These are phyloP conservation scores for Plagodis pulveraria DNA, from an alignment of 2,888 invertebrate genomes.

Conservation along the genomic window DNA sequence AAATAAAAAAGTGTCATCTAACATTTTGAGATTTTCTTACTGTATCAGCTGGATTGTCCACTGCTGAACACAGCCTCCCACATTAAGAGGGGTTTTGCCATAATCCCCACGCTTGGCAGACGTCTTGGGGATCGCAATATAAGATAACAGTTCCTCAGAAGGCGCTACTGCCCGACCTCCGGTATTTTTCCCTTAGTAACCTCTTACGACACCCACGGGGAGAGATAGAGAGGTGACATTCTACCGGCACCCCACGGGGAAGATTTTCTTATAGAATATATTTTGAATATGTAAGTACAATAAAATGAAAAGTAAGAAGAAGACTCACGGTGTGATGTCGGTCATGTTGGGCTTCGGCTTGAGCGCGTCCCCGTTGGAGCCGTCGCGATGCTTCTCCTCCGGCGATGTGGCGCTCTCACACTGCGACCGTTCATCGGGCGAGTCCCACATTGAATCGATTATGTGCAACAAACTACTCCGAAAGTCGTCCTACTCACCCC, in stretches of 20 bases:
- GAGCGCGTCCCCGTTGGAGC: constrained; percentile 69
- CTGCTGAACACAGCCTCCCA: no score
- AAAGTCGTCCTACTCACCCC: constrained; percentile 82
- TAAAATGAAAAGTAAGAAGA: constrained; percentile 1
- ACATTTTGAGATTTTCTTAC: no score
- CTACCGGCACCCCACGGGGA: no score
- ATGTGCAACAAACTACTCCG: constrained; percentile 86
- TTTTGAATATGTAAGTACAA: not conserved
- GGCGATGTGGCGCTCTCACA: constrained; percentile 73
- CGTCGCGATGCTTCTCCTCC: constrained; percentile 68
- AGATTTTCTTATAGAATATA: not conserved
- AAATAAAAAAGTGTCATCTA: not conserved
- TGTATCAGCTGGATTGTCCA: no score
- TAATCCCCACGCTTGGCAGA: no score
- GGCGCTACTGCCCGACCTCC: no score
- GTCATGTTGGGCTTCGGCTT: constrained; percentile 81
- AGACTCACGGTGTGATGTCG: constrained; percentile 87
- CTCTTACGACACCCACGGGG: no score
- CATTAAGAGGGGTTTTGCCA: no score
- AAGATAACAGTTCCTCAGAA: no score
- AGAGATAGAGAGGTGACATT: no score
- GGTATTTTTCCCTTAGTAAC: no score
- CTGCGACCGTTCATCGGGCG: constrained; percentile 85
- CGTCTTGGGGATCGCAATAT: no score
- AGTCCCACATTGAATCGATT: constrained; percentile 86